A percentile compares a stretch with the other conserved stretches of the same genome.
Evolutionary conservation across 2,113 vertebrate species (phyloP).

Genomic region (Motacilla tschutschensis): DNA sequence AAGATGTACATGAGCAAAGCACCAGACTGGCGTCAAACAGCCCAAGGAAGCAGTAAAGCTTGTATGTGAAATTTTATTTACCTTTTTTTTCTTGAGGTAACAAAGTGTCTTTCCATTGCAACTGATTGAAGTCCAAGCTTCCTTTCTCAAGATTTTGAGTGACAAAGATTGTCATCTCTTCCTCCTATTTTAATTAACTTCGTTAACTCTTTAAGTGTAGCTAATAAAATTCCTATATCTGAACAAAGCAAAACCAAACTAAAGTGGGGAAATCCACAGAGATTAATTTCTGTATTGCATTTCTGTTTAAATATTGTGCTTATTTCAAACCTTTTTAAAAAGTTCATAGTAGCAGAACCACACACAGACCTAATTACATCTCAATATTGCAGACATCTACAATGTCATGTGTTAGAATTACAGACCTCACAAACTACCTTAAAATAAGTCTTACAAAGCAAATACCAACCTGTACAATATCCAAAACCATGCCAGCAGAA

Average conservation of each 20-base stretch:
- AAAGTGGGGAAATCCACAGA: fast-evolving
- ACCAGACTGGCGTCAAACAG: neutral
- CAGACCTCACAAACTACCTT: neutral
- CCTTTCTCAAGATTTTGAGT: neutral
- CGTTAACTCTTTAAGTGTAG: neutral
- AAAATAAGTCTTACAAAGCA: neutral
- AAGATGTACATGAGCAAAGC: neutral
- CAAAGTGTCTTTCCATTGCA: neutral
- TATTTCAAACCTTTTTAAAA: neutral
- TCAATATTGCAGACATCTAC: neutral
- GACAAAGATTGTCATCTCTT: neutral
- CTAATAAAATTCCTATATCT: neutral
- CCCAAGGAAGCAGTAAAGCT: neutral
- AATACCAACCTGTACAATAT: conserved; percentile 90
- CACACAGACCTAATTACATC: neutral
- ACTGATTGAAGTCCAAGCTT: neutral
- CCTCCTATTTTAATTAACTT: neutral
- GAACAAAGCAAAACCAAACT: neutral
- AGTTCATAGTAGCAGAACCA: neutral
- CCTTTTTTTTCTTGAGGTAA: neutral
- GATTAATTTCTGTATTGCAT: neutral
- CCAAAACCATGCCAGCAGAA: conserved; percentile 95
- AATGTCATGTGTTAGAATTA: neutral
- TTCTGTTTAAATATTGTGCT: neutral
- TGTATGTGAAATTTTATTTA: neutral